A percentile compares a stretch with the other conserved stretches of the same genome.
Conservation (phyloP, 2,797 vertebrate species). For the Gymnocypris eckloni region DNA sequence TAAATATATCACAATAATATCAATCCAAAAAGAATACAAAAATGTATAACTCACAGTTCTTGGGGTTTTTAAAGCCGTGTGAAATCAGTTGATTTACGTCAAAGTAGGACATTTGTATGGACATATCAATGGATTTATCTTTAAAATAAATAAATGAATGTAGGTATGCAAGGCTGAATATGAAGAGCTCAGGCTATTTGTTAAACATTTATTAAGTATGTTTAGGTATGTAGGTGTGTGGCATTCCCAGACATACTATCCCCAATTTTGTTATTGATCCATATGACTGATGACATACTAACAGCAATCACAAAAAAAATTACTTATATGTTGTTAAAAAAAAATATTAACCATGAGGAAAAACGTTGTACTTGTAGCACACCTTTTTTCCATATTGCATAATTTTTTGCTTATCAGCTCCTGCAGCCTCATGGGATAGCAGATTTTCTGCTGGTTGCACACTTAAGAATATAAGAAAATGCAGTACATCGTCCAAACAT, state of each 20-base stretch:
- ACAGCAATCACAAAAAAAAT: too few relatives aligned
- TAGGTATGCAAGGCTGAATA: background rate
- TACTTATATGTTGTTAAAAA: background rate
- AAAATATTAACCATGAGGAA: too few relatives aligned
- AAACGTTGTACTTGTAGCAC: background rate
- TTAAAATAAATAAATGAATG: background rate
- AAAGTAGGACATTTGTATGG: background rate
- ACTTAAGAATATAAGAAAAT: background rate
- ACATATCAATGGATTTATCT: background rate
- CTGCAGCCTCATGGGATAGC: background rate
- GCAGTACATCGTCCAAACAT: background rate
- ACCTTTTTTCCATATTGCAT: background rate
- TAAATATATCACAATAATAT: slow-evolving; percentile 35
- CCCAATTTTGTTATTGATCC: background rate
- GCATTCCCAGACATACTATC: background rate
- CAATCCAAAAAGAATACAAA: background rate
- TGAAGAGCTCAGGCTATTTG: background rate
- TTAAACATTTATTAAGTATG: background rate
- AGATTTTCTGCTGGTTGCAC: background rate
- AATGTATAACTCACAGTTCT: background rate
- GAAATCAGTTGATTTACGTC: background rate
- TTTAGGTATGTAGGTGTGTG: background rate
- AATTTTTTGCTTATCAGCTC: background rate
- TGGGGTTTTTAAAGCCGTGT: background rate
- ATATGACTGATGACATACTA: background rate